Base-by-base conservation (phyloP, 2,797 vertebrate species). In the Cyprinodon diabolis region DNA sequence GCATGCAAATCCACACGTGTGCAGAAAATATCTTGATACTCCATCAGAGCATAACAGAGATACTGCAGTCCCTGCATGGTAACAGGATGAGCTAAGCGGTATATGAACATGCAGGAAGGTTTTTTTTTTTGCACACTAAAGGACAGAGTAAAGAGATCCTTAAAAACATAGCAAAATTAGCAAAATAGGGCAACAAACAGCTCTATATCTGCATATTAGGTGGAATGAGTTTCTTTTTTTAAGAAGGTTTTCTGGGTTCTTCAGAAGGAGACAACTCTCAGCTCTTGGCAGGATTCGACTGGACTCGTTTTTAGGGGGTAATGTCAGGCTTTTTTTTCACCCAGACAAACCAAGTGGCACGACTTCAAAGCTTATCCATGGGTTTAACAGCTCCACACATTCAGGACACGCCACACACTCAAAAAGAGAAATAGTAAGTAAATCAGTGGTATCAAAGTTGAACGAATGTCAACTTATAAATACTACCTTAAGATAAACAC, bases 301-400 rank as follows among this genome's bases (percentile, higher is more conserved):
- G 89, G 80, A 84, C 86, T 88, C 89, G 84, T 86, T 88, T 89
- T 77, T 69, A 71, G 79, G 81, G 81, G 87, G 87, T 80, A 91
- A 88, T 87, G 80, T 86, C 80, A 82, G 82, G 81, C 83, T 87
- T 90, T 90, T 89, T 91, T 90, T 94, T 93, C 87, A 92, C 85
- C 69, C 83, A 71, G 84, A 88, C 84, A 91, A 94, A 91, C 89
- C 90, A 92, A 93, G 88, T 92, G 90, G 90, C 92, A 92, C 83
- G 75, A 89, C 91, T 90, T 92, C 93, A 93, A 93, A 94, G 92
- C 86, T 87, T 77, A 75, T 88, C 85, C 87, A 77, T 74, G 71
- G 91, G 90, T 85, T 90, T 87, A 87, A 70, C 84, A 80, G 70
- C 88, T 76, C 72, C 71, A 74, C 74, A 85, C 72, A 78, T 74